Conservation (phyloP, 2,797 vertebrate genomes). For the Phoebastria nigripes region DNA sequence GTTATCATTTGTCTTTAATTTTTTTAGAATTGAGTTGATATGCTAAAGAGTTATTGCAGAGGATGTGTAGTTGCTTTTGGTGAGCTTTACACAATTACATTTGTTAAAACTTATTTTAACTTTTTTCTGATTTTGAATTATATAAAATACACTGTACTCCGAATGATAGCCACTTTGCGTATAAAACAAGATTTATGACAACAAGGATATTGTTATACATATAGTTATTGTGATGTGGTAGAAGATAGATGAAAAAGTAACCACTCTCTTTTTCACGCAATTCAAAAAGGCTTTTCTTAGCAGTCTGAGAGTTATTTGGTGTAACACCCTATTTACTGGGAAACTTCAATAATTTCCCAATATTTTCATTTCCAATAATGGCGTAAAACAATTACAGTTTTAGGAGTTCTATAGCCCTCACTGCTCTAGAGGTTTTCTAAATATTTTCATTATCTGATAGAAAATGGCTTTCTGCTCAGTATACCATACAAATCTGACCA, state of each 20-base stretch:
- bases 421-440: constrained; percentile 66
- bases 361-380: constrained; percentile 53
- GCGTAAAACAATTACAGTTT: constrained; percentile 61
- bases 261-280: background rate
- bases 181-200: background rate
- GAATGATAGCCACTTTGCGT: background rate
- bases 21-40: background rate
- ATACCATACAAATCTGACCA: constrained; percentile 73
- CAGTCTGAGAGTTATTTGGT: background rate
- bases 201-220: background rate
- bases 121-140: background rate
- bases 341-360: constrained; percentile 10
- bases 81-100: background rate
- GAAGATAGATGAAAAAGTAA: background rate
- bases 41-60: background rate
- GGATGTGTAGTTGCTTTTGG: background rate
- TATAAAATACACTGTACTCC: background rate
- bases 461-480: constrained; percentile 77
- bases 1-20: background rate
- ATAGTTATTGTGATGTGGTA: background rate
- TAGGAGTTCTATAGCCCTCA: constrained; percentile 59
- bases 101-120: background rate
- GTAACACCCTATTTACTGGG: background rate
- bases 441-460: constrained; percentile 71
- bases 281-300: background rate